Base-by-base conservation (phyloP, 2,113 vertebrate genomes). In the Zosterops pallidus region DNA sequence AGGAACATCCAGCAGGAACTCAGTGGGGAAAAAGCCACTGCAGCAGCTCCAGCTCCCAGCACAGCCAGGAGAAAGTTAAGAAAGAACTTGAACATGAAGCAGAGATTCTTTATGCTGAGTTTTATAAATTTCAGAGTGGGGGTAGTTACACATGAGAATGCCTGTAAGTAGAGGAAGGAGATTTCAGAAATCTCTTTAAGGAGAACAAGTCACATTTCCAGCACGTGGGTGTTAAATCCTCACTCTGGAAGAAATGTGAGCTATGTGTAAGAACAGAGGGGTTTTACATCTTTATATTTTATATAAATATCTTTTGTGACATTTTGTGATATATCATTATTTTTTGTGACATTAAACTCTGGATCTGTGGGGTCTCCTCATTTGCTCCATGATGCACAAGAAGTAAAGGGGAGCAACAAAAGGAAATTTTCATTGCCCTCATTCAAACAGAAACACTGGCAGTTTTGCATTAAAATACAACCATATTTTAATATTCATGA, bases 201-300 rank as follows among this genome's bases (percentile, higher is more conserved):
- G n/a, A 72, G 83, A 80, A 46, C 12, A 56, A 79, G 5, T 3
- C 33, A 33, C 11, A 21, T 65, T 44, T 53, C 19, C 21, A 71
- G 59, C 25, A 83, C 5, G 1, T 0, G 14, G 55, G 16, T 2
- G 3, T 22, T 23, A 33, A 57, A 59, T 23, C 29, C 3, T 2
- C 33, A 11, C 26, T 55, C 55, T 46, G 26, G 11, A 53, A 60
- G 44, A 52, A 76, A 37, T 20, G 28, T 14, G 14, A 79, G 28
- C 20, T 28, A 1, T 3, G 44, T 8, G 26, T 20, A 19, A 57
- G 47, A 75, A 3, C 35, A 65, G 26, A 83, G 46, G 5, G 20
- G 5, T 20, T 42, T 28, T 11, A 4, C 19, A 64, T 33, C 39
- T n/a, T 9, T 24, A 24, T 24, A 24, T 24, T 49, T 49, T 14